phyloP scores from a whole-genome alignment of 2,113 vertebrate species.

The Saguinus imperator region DNA sequence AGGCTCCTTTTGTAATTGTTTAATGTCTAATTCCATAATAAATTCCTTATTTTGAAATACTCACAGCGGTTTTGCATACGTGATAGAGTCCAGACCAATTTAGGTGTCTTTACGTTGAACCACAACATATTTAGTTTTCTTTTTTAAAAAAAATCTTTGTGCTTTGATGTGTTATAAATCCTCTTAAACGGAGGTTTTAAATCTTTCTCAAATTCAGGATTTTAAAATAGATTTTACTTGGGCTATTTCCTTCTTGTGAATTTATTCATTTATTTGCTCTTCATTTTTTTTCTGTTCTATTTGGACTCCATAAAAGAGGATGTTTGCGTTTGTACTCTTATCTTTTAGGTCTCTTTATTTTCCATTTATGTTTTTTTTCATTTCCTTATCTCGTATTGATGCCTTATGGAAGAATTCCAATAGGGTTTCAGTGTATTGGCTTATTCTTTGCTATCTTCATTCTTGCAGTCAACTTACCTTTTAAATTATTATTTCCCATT shows the following conservation, averaged over 20 bases:
- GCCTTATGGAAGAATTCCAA: background rate
- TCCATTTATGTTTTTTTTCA: background rate
- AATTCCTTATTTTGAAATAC: background rate
- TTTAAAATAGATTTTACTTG: background rate
- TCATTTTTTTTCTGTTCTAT: background rate
- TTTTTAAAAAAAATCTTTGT: background rate
- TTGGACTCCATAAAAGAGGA: background rate
- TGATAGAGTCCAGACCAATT: background rate
- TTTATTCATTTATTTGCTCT: background rate
- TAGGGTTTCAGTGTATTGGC: background rate
- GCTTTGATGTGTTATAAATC: background rate
- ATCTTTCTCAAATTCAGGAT: background rate
- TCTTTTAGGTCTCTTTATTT: background rate
- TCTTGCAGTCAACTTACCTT: background rate
- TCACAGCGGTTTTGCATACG: background rate
- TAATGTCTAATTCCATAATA: background rate
- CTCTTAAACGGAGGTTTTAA: background rate
- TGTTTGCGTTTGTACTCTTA: background rate
- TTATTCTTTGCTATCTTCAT: background rate
- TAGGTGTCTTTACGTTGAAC: background rate
- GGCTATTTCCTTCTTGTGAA: background rate
- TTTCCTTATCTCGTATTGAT: background rate
- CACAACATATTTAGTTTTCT: background rate
- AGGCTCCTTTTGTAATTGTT: background rate
- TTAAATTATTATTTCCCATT: background rate